These are phyloP conservation scores for Gobio gobio DNA, from an alignment of 2,113 vertebrate genomes.

Conservation along the genomic window DNA sequence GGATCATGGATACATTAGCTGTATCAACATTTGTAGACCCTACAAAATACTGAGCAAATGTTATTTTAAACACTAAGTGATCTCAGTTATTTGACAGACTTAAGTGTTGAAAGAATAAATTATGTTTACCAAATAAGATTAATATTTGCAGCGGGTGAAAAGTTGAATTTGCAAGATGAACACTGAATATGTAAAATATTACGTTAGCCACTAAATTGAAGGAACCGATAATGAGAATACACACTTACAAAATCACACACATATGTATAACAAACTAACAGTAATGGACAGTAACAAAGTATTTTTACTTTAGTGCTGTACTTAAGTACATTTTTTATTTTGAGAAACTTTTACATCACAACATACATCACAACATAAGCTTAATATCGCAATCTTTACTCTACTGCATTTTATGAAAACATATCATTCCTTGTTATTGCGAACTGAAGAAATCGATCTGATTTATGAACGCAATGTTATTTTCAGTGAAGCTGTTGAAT, in stretches of 20 bases:
- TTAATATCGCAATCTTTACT: background rate
- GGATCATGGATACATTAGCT: slow-evolving; percentile 1
- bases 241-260: background rate
- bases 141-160: slow-evolving; percentile 3
- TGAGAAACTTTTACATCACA: background rate
- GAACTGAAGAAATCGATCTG: background rate
- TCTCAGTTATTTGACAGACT: slow-evolving; percentile 39
- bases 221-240: background rate
- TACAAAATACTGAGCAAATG: slow-evolving; percentile 34
- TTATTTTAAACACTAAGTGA: slow-evolving; percentile 19
- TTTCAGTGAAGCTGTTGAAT: background rate
- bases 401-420: background rate
- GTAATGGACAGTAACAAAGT: background rate
- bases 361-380: background rate
- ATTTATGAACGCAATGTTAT: background rate
- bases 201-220: slow-evolving; percentile 17
- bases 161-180: background rate
- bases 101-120: slow-evolving; percentile 37
- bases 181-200: slow-evolving; percentile 13
- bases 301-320: background rate
- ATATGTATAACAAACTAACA: background rate
- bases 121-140: slow-evolving; percentile 14
- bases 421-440: background rate
- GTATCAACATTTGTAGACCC: slow-evolving; percentile 19
- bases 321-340: too few relatives aligned